phyloP scores from a whole-genome alignment of 1,140 invertebrate species.

The Microvelia longipes region DNA sequence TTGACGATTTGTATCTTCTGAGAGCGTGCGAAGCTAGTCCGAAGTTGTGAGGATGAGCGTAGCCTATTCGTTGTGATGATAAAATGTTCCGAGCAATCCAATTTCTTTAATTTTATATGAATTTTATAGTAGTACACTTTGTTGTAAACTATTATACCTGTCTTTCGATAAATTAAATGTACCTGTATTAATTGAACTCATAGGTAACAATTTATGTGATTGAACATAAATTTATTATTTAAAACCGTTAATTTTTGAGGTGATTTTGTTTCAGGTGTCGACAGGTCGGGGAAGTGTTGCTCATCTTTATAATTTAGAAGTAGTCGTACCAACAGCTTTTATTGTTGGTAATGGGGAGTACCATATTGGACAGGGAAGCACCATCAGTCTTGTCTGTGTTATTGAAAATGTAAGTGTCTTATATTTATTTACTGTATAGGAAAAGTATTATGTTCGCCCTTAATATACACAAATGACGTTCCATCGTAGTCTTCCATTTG shows the following conservation, averaged over 20 bases:
- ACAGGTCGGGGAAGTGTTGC: constrained; percentile 68
- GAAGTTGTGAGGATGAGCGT: no score
- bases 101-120: no score
- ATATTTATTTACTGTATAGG: not conserved
- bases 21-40: no score
- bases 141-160: no score
- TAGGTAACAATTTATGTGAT: no score
- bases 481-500: not conserved
- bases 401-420: constrained; percentile 66
- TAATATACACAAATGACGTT: not conserved
- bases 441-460: not conserved
- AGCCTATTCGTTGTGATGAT: no score
- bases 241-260: not conserved
- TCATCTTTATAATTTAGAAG: constrained; percentile 72
- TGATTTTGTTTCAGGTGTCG: constrained; percentile 45
- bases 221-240: not conserved
- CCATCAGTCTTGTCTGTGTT: constrained; percentile 79
- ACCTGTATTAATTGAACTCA: no score
- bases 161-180: no score
- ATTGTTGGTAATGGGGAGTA: constrained; percentile 67
- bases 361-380: constrained; percentile 75
- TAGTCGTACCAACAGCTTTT: constrained; percentile 73
- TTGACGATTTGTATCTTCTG: no score
- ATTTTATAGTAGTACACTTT: no score
- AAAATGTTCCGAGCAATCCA: no score